Evolutionary conservation across 2,797 vertebrate species (phyloP), one percentile per base, ranked within the genome.

Genomic region (Stomatorhinus walkeri): DNA sequence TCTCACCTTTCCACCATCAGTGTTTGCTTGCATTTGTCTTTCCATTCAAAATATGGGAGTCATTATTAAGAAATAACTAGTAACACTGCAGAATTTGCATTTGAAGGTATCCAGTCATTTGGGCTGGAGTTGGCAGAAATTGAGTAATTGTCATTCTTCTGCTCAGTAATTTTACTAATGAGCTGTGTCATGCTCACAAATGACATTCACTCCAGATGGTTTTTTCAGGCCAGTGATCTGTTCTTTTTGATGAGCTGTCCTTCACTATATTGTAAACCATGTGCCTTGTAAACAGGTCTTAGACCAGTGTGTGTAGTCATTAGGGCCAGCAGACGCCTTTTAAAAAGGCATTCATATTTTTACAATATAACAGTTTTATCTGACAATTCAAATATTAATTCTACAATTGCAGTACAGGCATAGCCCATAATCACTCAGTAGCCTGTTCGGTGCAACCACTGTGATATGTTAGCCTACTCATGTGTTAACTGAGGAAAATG

Each of bases 161-260:
- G n/a, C 4, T 43, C 48, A 84, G 22, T 84, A 84, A 84, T 84
- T 84, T 22, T 49, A 51, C 81, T 51, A 84, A 51, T 51, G 81
- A 48, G 43, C 81, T 51, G n/a, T 84, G 81, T 84, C 81, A 48
- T 48, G n/a, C 81, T 79, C 19, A 84, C 81, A 48, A 48, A 51
- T 48, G 43, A 51, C 81, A 84, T 48, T 84, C 43, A 51, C 22
- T 84, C 81, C 81, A 84, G 81, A 84, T 84, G 81, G 81, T 84
- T 51, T 84, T 51, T 84, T 5, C 43, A 84, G 81, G 81, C 48
- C 81, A 84, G n/a, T 84, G 81, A 79, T 79, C 81, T 51, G 81
- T 51, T 48, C 46, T 22, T 48, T 51, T 22, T 10, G 36, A 79
- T 84, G 81, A 84, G 46, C 4, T n/a, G 22, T 84, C 46, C 22